Percentiles rank a stretch among this genome's conserved stretches.
phyloP scores from a whole-genome alignment of 2,888 invertebrate genomes.

The Biston betularia region DNA sequence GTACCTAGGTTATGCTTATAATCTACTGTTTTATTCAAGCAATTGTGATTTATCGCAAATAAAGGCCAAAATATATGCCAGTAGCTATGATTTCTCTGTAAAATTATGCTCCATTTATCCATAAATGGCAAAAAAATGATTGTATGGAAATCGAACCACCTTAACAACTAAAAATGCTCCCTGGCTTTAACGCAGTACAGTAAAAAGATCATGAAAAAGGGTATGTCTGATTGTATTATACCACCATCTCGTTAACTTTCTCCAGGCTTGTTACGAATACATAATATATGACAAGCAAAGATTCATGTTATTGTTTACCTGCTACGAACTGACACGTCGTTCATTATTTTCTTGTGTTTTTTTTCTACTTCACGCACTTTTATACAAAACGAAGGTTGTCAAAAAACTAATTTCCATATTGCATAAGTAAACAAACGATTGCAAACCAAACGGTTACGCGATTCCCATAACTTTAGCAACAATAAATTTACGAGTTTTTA shows the following conservation, averaged over 20 bases:
- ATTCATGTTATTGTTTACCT: background rate
- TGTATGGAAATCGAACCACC: too few species aligned
- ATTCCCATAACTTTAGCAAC: conserved; percentile 24
- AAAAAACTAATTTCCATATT: conserved; percentile 18
- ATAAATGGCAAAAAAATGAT: too few species aligned
- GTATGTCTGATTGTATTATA: too few species aligned
- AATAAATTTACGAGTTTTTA: background rate
- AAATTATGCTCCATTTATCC: too few species aligned
- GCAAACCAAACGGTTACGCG: conserved; percentile 14
- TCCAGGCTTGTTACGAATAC: background rate
- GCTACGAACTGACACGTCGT: background rate
- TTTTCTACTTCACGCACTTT: conserved; percentile 1
- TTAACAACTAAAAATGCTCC: too few species aligned
- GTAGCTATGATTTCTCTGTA: too few species aligned
- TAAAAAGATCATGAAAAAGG: too few species aligned
- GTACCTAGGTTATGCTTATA: too few species aligned
- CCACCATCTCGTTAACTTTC: background rate
- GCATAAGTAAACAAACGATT: conserved; percentile 14
- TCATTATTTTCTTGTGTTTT: background rate
- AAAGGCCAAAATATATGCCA: too few species aligned
- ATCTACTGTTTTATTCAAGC: too few species aligned
- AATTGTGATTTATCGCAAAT: too few species aligned
- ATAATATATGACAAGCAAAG: background rate
- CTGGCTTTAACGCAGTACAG: too few species aligned
- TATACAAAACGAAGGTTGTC: background rate